Evolutionary conservation across 2,888 invertebrate genomes (phyloP).

Genomic region (Corbicula japonica): DNA sequence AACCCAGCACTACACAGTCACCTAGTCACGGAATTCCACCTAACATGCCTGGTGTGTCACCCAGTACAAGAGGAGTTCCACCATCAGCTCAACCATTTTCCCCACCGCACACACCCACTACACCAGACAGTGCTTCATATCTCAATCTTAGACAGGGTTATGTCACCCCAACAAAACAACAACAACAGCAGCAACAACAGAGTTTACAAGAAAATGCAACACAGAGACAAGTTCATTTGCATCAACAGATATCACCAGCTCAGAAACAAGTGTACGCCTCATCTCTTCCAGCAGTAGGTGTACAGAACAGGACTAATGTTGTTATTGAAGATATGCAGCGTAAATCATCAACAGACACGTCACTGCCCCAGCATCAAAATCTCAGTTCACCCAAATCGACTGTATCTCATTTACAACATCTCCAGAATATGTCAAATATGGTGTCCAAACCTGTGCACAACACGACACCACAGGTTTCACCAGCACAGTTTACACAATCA

Average conservation of each 20-base stretch:
- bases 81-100: constrained; percentile 14
- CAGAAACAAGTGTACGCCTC: background rate
- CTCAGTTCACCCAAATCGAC: too few species aligned
- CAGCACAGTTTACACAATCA: too few species aligned
- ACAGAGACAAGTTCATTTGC: constrained; percentile 3
- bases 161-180: constrained; percentile 9
- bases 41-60: background rate
- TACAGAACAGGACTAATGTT: background rate
- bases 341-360: background rate
- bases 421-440: too few species aligned
- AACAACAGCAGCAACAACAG: constrained; percentile 12
- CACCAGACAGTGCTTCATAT: constrained; percentile 2
- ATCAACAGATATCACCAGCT: background rate
- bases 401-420: too few species aligned
- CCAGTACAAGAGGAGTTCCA: background rate
- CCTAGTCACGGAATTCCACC: too few species aligned
- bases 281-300: background rate
- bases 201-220: background rate
- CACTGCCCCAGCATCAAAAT: too few species aligned
- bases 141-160: background rate
- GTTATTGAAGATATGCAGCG: too few species aligned
- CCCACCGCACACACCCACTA: constrained; percentile 13
- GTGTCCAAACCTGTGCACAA: too few species aligned
- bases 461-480: too few species aligned
- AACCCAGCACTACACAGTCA: too few species aligned